Conservation (phyloP, 1,140 invertebrate genomes). For the Drosophila bipectinata region DNA sequence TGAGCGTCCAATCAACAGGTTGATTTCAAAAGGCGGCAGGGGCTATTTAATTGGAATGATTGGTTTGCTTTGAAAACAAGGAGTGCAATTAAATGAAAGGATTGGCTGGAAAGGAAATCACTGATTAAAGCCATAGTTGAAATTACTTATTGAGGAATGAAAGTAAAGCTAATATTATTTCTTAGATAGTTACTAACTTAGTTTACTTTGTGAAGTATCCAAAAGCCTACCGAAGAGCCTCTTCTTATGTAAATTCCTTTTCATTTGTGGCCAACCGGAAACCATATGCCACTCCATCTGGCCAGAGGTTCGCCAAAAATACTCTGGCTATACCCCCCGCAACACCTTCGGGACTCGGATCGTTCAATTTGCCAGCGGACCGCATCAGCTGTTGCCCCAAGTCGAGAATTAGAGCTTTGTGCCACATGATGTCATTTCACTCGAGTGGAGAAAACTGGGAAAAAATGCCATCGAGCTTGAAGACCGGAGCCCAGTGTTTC, state of each 20-base stretch:
- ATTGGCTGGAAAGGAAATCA: background rate
- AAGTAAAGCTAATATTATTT: background rate
- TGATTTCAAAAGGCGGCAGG: slow-evolving; percentile 30
- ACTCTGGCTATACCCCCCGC: background rate
- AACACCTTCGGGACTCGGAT: slow-evolving; percentile 40
- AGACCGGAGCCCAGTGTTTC: slow-evolving; percentile 20
- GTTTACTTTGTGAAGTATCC: no score
- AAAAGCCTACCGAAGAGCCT: no score
- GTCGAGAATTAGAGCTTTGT: slow-evolving; percentile 36
- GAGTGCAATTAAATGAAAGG: background rate
- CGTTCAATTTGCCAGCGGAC: slow-evolving; percentile 55
- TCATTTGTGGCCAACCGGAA: slow-evolving; percentile 49
- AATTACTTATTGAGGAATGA: no score
- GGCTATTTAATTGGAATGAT: slow-evolving; percentile 44
- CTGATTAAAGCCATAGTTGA: background rate
- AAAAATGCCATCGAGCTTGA: background rate
- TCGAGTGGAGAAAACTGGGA: slow-evolving; percentile 51
- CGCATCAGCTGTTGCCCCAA: slow-evolving; percentile 62
- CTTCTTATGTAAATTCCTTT: background rate
- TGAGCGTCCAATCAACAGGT: slow-evolving; percentile 64
- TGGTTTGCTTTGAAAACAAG: background rate
- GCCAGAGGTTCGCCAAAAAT: background rate
- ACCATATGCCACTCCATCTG: slow-evolving; percentile 56
- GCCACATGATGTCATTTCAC: slow-evolving; percentile 83
- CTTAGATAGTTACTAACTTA: no score